These are phyloP conservation scores for Aproaerema taeniolella DNA, from an alignment of 2,888 invertebrate species.

Conservation along the genomic window DNA sequence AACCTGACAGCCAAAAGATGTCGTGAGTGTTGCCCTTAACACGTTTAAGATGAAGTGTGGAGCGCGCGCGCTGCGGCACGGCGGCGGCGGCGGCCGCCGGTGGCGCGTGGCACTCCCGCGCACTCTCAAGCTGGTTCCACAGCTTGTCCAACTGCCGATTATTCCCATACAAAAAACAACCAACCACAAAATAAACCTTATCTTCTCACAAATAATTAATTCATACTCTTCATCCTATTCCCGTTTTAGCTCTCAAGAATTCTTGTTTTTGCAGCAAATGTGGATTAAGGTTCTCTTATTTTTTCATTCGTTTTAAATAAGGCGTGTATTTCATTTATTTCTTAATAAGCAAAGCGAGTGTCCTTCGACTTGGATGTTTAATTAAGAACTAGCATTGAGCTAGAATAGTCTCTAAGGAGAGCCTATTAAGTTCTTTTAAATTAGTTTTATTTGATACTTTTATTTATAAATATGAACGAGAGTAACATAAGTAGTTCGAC, in stretches of 20 bases:
- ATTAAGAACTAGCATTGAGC: conserved; percentile 47
- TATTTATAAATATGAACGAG: too few species aligned
- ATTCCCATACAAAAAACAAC: conserved; percentile 45
- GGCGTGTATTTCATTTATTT: conserved; percentile 60
- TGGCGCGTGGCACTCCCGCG: conserved; percentile 18
- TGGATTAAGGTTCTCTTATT: conserved; percentile 33
- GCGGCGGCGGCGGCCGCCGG: not conserved
- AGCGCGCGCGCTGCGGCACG: too few species aligned
- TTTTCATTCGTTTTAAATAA: conserved; percentile 37
- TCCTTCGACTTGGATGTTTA: conserved; percentile 45
- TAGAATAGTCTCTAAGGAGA: conserved; percentile 1
- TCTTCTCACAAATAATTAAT: conserved; percentile 15
- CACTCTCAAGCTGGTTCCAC: conserved; percentile 24
- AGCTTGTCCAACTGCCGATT: conserved; percentile 29
- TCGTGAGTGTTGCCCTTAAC: too few species aligned
- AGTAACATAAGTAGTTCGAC: too few species aligned
- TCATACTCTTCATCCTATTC: conserved; percentile 27
- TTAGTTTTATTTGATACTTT: too few species aligned
- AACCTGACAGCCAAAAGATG: too few species aligned
- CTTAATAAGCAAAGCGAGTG: conserved; percentile 55
- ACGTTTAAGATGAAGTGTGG: too few species aligned
- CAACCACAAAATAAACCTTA: conserved; percentile 30
- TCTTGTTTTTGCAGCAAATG: conserved; percentile 37
- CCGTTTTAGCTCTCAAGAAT: conserved; percentile 33
- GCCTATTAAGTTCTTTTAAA: not conserved